Base-by-base conservation (phyloP, 2,888 invertebrate species). In the Erynnis tages region DNA sequence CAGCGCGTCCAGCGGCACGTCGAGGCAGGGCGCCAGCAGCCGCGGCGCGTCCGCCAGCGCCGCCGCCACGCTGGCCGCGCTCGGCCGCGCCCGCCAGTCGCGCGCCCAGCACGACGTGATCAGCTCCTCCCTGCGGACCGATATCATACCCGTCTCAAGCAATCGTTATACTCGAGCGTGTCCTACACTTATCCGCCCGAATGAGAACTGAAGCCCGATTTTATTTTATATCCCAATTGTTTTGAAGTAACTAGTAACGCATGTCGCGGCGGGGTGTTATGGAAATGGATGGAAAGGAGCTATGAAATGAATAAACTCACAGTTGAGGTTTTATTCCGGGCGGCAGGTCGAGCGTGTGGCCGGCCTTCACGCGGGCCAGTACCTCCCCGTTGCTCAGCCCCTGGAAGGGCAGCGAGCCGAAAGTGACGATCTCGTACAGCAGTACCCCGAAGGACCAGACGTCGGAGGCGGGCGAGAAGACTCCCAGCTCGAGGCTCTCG, bases 391-490 rank as follows among this genome's bases (percentile, higher is more conserved):
- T 97, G 63, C 93, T 94, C 69, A 96, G 88, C 0, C 96, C 97
- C 83, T 96, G 96, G 79, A 95, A 97, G 0, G 97, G 97, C 78
- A 96, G 94, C 67, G 95, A 95, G 6, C 97, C 97, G 79, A 97
- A 97, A 0, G 97, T 96, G 53, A 97, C 93, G 50, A 97, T 95
- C 82, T 96, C 95, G 73, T 94, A 97, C 1, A 97, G 89, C 14
- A 97, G 88, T 32, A 97, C 95, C 3, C 97, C 97, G 73, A 93
- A 97, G 25, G 96, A 94, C 97, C 97, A 98, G 10, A 97, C 93
- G 79, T 98, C 97, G 0, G 97, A 96, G 27, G 94, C 93, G 13
- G 95, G 92, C 0, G 96, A 95, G 78, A 97, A 97, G 48, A 96
- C 91, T 7, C 97, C 97, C 16, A 94, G 89, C 2, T 92, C 93